Base-by-base conservation (phyloP, 1,140 invertebrate genomes). In the Papilio polytes region DNA sequence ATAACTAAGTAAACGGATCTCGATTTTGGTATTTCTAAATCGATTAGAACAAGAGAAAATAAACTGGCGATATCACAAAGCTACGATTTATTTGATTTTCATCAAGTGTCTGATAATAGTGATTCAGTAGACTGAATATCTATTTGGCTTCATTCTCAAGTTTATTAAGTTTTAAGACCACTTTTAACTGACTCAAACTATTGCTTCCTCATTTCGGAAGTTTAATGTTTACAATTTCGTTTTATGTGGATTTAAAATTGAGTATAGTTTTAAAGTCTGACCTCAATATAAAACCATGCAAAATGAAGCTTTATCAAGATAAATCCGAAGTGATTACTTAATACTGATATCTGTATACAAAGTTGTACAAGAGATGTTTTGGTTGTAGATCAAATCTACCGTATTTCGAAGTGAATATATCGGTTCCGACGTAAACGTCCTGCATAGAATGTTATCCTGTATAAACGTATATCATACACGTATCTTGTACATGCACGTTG, bases 151-250 rank as follows among this genome's bases (percentile, higher is more conserved):
- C 9, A 9, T 56, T 56, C 15, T 20, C 53, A n/a, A 56, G 53
- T 56, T 56, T 56, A 20, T 70, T 31, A 36, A 70, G 63, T 70
- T 70, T 70, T 31, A 70, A 36, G 13, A 36, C 15, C 63, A 15
- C 63, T 70, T 13, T 66, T 70, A 70, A 70, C 26, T 26, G 26
- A 66, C 12, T 70, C 13, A 70, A 70, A 31, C 63, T 13, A 31
- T 70, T 4, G 63, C 63, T 70, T 70, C 22, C 6, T 70, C 26
- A 70, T 70, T 70, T 70, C 26, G 63, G 31, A 70, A 70, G 12
- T 70, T 70, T 70, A 70, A 15, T 70, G 63, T 70, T 70, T 70
- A 70, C 26, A 36, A 18, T 31, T 31, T 0, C 26, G 12, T 15
- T 70, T 66, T 70, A 70, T 70, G 26, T 31, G 26, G 20, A 70